Conservation (phyloP, 2,113 vertebrate species). For the Callaeas wilsoni region DNA sequence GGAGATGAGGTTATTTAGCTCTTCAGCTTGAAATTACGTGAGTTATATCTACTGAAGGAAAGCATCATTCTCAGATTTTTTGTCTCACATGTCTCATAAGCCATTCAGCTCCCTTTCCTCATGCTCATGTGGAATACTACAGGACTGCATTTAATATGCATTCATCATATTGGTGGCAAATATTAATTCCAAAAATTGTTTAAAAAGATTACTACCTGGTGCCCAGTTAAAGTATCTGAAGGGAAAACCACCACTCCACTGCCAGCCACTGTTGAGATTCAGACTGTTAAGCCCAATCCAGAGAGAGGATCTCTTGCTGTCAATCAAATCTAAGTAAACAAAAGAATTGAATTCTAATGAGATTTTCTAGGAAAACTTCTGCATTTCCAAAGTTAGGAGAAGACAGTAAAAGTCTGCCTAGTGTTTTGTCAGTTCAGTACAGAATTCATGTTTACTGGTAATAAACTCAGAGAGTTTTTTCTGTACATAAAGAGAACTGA, state of each 20-base stretch:
- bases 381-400: background rate
- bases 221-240: constrained; percentile 92
- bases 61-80: background rate
- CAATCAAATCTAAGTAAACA: constrained; percentile 74
- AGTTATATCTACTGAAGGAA: background rate
- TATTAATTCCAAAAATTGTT: background rate
- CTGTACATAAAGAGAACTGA: background rate
- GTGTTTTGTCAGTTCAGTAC: background rate
- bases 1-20: background rate
- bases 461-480: background rate
- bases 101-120: background rate
- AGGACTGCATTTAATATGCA: background rate
- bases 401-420: background rate
- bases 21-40: background rate
- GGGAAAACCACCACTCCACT: constrained; percentile 83
- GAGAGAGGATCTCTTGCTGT: constrained; percentile 67
- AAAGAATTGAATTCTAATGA: background rate
- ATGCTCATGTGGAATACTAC: background rate
- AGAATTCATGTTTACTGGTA: background rate
- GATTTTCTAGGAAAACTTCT: background rate
- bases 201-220: constrained; percentile 70
- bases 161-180: background rate
- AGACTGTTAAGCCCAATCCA: constrained; percentile 91
- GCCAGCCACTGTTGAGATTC: constrained; percentile 84
- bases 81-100: background rate